phyloP scores from a whole-genome alignment of 2,797 vertebrate genomes.

The Hybognathus amarus region DNA sequence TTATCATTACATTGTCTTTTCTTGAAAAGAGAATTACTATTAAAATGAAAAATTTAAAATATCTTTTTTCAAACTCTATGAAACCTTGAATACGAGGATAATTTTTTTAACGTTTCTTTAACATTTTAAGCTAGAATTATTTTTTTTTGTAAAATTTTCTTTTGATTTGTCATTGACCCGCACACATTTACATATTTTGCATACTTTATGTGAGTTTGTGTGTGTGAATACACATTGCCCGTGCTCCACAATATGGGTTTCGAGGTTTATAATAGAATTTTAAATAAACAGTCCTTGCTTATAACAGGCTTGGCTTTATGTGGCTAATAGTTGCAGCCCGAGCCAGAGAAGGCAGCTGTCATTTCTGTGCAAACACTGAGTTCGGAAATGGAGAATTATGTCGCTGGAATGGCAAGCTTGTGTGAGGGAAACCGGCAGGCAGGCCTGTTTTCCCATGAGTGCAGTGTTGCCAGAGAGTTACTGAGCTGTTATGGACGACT shows the following conservation, averaged over 20 bases:
- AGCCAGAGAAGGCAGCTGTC: constrained; percentile 66
- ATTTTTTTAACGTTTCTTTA: background rate
- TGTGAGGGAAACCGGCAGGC: constrained; percentile 48
- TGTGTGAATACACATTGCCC: constrained; percentile 27
- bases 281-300: constrained; percentile 66
- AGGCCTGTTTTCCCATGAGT: constrained; percentile 30
- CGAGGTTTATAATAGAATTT: constrained; percentile 67
- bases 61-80: background rate
- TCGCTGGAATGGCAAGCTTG: constrained; percentile 58
- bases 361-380: constrained; percentile 58
- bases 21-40: background rate
- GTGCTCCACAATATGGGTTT: constrained; percentile 56
- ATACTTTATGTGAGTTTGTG: background rate
- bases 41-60: no score
- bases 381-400: constrained; percentile 71
- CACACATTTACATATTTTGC: constrained; percentile 1
- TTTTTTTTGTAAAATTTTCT: background rate
- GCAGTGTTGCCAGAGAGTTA: constrained; percentile 20
- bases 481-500: constrained; percentile 15
- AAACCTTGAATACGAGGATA: background rate
- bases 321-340: constrained; percentile 56
- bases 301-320: constrained; percentile 63
- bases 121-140: background rate
- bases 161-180: background rate
- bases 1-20: background rate